Percentiles rank a stretch among this genome's conserved stretches.
These are phyloP conservation scores for Caligus rogercresseyi DNA, from an alignment of 1,140 invertebrate species.

Conservation along the genomic window DNA sequence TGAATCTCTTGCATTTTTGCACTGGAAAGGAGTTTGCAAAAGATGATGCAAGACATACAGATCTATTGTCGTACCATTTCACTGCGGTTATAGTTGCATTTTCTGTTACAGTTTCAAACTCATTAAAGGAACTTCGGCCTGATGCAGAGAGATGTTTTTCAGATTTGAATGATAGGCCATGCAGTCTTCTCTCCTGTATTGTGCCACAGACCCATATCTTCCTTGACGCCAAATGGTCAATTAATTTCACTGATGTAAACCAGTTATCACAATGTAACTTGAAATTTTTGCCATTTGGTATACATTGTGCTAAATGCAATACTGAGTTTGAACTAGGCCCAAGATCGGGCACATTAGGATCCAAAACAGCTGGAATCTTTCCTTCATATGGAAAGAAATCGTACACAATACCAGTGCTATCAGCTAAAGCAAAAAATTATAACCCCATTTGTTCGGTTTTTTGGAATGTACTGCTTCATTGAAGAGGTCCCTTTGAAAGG, in stretches of 20 bases:
- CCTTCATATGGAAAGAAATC: not conserved
- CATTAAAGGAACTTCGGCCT: not conserved
- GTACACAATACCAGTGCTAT: not conserved
- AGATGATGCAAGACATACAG: not conserved
- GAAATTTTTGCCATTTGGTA: not conserved
- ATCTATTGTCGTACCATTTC: not conserved
- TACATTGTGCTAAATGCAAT: not conserved
- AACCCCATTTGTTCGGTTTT: not conserved
- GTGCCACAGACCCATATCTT: not conserved
- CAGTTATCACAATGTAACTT: not conserved
- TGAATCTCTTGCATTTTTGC: not conserved
- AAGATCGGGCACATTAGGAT: not conserved
- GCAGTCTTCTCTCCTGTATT: not conserved
- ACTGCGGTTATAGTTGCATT: not conserved
- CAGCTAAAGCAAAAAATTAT: not conserved
- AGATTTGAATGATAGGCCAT: not conserved
- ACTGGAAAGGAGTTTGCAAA: not conserved
- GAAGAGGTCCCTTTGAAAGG: not conserved
- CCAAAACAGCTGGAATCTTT: not conserved
- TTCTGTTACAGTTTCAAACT: not conserved
- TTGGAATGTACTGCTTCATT: not conserved
- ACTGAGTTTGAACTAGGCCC: not conserved
- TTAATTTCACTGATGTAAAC: not conserved
- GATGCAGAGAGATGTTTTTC: too few relatives aligned
- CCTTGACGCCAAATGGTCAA: not conserved